Percentiles rank a stretch among this genome's conserved stretches.
phyloP scores from a whole-genome alignment of 2,888 invertebrate species.

The Campoplex capitator region DNA sequence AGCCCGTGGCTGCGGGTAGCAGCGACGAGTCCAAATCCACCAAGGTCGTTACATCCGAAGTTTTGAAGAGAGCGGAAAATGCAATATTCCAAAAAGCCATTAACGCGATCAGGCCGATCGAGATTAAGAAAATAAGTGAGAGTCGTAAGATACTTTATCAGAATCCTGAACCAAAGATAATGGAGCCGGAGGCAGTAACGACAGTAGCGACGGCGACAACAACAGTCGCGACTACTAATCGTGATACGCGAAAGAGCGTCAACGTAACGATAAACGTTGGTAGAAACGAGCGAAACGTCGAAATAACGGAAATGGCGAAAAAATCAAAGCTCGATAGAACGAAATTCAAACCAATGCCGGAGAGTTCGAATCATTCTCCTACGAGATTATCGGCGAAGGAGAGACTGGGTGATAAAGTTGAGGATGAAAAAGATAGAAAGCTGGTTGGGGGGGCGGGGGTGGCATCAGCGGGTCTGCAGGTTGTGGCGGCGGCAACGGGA shows the following conservation, averaged over 20 bases:
- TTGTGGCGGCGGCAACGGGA: slow-evolving; percentile 6
- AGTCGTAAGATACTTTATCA: slow-evolving; percentile 89
- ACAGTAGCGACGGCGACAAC: not conserved
- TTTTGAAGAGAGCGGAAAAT: slow-evolving; percentile 95
- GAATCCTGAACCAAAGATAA: slow-evolving; percentile 82
- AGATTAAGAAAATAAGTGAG: slow-evolving; percentile 90
- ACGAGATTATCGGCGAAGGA: slow-evolving; percentile 91
- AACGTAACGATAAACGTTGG: slow-evolving; percentile 83
- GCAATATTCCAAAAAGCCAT: slow-evolving; percentile 96
- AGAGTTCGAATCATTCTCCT: slow-evolving; percentile 84
- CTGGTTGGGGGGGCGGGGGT: not conserved
- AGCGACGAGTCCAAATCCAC: slow-evolving; percentile 78
- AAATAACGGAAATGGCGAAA: slow-evolving; percentile 80
- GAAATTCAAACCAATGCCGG: slow-evolving; percentile 79
- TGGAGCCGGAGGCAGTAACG: slow-evolving; percentile 69
- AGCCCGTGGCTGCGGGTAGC: slow-evolving; percentile 71
- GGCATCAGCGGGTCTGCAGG: not conserved
- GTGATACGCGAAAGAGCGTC: slow-evolving; percentile 79
- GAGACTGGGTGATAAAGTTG: slow-evolving; percentile 91
- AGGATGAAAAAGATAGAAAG: slow-evolving; percentile 85
- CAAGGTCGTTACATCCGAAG: slow-evolving; percentile 93
- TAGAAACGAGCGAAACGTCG: slow-evolving; percentile 82
- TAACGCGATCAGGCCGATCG: slow-evolving; percentile 91
- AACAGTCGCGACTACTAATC: slow-evolving; percentile 59
- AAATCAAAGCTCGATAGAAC: slow-evolving; percentile 80